Evolutionary conservation across 2,888 invertebrate species (phyloP), one percentile per base, ranked within the genome.

Genomic region (Dexiosoma caninum): DNA sequence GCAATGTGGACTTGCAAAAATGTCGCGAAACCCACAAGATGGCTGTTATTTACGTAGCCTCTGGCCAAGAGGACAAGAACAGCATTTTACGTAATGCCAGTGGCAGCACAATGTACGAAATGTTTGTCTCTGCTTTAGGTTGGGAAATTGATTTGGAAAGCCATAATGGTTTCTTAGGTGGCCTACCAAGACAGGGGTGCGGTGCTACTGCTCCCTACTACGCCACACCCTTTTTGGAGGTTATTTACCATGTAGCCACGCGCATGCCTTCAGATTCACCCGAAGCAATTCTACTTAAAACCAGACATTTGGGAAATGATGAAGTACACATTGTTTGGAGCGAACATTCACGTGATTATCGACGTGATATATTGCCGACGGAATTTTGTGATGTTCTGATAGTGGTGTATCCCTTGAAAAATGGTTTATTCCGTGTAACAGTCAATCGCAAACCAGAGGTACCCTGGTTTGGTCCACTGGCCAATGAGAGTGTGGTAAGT

Each of bases 291-390:
- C 92, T 97, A 64, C 95, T 95, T 88, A 97, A 97, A 95, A 97
- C 97, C 12, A 93, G 97, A 4, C 98, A 99, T 91, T 92, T 99
- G 83, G 98, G 98, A 55, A 99, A 99, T 91, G 98, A 99, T 90
- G 98, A 99, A 90, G 97, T 99, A 76, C 99, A 99, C 89, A 97
- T 99, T 83, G 98, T 99, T 32, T 99, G 99, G 99, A 98, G 98
- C 62, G 99, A 99, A 88, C 98, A 99, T 91, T 93, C 93, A 90
- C 93, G 98, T 82, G 97, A 98, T 87, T 99, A 99, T 92, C 93
- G 98, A 77, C 93, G 98, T 72, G 98, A 98, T 88, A 98, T 98
- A 85, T 95, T 99, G 88, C 98, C 99, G 69, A 99, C 99, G 10
- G 98, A 99, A 91, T 99, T 99, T 92, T 99, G 98, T 90, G 99